Conservation (phyloP, 1,140 invertebrate genomes). For the Lamellibrachia luymesi region DNA sequence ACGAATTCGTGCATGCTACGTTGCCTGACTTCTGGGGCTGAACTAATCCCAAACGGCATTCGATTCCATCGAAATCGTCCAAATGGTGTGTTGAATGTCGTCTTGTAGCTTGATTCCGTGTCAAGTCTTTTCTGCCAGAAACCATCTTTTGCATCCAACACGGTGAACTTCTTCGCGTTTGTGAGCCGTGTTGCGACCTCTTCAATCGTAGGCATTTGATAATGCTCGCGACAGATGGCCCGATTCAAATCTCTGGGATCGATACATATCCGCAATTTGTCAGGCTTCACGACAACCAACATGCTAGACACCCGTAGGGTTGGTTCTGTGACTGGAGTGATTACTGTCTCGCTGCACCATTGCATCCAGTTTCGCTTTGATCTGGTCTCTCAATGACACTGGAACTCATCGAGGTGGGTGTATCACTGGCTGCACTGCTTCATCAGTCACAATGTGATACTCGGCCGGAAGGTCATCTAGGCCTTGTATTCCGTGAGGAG, state of each 20-base stretch:
- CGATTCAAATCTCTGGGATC: conserved; percentile 37
- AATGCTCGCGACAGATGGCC: conserved; percentile 29
- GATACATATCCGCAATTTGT: conserved; percentile 28
- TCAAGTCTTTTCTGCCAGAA: too few relatives aligned
- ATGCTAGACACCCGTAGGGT: conserved; percentile 31
- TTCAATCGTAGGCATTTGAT: conserved; percentile 4
- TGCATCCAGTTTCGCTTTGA: neutral
- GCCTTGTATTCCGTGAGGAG: neutral
- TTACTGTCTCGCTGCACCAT: neutral
- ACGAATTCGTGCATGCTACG: too few relatives aligned
- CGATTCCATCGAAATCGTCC: too few relatives aligned
- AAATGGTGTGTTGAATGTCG: too few relatives aligned
- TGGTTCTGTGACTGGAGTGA: conserved; percentile 35
- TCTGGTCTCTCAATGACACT: neutral
- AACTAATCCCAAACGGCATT: too few relatives aligned
- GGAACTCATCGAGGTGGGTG: neutral
- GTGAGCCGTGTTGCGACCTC: neutral
- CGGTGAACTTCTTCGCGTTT: too few relatives aligned
- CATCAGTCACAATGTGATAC: neutral
- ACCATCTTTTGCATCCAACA: too few relatives aligned
- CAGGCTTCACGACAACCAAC: conserved; percentile 27
- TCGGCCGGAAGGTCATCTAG: neutral
- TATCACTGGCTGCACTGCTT: neutral
- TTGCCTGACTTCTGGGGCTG: too few relatives aligned
- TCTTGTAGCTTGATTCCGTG: too few relatives aligned